Percentiles rank a stretch among this genome's conserved stretches.
Conservation (phyloP, 2,113 vertebrate species). For the Egretta garzetta region DNA sequence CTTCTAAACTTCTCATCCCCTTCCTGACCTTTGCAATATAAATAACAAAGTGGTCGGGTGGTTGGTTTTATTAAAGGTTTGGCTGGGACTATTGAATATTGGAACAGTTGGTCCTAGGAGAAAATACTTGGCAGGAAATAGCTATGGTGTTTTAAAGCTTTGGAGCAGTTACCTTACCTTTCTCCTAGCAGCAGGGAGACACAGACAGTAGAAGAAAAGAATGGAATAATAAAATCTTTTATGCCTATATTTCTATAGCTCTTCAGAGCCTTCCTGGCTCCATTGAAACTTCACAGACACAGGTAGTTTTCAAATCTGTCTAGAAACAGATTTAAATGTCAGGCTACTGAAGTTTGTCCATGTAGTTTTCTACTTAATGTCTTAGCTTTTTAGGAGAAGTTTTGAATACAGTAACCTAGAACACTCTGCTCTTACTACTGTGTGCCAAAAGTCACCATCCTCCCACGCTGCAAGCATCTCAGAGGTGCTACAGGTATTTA, state of each 20-base stretch:
- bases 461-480: background rate
- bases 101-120: background rate
- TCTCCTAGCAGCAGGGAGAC: background rate
- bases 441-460: background rate
- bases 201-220: background rate
- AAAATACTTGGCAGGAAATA: background rate
- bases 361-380: background rate
- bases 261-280: background rate
- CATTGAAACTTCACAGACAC: background rate
- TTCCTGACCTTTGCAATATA: background rate
- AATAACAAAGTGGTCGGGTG: background rate
- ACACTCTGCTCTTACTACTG: background rate
- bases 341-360: background rate
- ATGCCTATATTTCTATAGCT: background rate
- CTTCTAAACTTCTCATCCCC: background rate
- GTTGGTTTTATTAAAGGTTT: background rate
- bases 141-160: background rate
- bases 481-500: background rate
- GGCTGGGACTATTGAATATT: background rate
- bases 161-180: background rate
- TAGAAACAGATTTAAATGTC: background rate
- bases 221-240: conserved; percentile 17
- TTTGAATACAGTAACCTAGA: background rate
- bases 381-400: background rate
- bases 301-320: background rate